A percentile compares a stretch with the other conserved stretches of the same genome.
Evolutionary conservation across 2,113 vertebrate genomes (phyloP).

Genomic region (Garra rufa): DNA sequence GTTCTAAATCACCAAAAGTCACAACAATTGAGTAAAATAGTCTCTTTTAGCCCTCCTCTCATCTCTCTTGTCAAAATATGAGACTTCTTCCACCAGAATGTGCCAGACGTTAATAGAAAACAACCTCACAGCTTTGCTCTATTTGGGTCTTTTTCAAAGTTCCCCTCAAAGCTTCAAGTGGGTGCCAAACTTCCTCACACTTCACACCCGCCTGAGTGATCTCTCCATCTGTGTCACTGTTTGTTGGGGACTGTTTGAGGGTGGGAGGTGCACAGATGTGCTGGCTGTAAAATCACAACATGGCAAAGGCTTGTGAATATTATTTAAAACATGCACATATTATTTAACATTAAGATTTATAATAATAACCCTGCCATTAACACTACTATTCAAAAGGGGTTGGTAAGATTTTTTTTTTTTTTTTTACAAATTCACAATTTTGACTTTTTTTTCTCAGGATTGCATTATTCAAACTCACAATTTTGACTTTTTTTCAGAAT

Average conservation of each 20-base stretch:
- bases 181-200: constrained; percentile 18
- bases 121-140: constrained; percentile 22
- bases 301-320: background rate
- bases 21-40: background rate
- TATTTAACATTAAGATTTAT: background rate
- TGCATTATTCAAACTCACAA: too few relatives aligned
- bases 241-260: background rate
- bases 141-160: constrained; percentile 17
- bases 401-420: background rate
- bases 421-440: too few relatives aligned
- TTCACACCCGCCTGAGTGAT: constrained; percentile 14
- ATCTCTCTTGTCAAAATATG: constrained; percentile 13
- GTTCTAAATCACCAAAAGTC: background rate
- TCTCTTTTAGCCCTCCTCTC: background rate
- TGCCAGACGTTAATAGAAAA: constrained; percentile 6
- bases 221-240: background rate
- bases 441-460: too few relatives aligned
- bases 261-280: background rate
- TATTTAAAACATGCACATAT: background rate
- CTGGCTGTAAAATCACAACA: background rate
- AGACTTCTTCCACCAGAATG: background rate
- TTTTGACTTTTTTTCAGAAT: too few relatives aligned
- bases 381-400: background rate
- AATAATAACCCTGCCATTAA: background rate
- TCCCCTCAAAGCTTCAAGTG: constrained; percentile 1